Evolutionary conservation across 2,797 vertebrate species (phyloP).

Genomic region (Tolypeutes matacus): DNA sequence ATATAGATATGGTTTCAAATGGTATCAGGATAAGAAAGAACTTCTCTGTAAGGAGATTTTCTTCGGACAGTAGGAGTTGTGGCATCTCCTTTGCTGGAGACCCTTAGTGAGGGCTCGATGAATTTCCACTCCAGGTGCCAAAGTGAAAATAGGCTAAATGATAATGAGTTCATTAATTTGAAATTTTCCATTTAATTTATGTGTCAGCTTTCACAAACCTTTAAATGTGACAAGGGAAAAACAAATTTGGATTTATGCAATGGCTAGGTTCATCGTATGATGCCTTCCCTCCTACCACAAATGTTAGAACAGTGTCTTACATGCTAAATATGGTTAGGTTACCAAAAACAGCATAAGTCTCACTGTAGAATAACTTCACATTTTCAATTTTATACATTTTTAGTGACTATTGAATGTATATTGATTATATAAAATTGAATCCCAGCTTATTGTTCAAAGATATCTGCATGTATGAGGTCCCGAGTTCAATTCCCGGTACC

Average conservation of each 20-base stretch:
- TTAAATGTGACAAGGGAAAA: conserved; percentile 4
- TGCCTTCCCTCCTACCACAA: background rate
- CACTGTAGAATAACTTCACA: background rate
- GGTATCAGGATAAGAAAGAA: background rate
- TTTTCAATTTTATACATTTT: background rate
- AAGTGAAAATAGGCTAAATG: background rate
- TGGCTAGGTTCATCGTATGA: background rate
- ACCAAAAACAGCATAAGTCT: background rate
- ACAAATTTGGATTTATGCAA: background rate
- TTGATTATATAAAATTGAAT: background rate
- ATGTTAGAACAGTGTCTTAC: background rate
- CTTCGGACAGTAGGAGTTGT: background rate
- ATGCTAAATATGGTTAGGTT: background rate
- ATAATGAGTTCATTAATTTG: background rate
- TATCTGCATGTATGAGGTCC: background rate
- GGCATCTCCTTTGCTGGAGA: background rate
- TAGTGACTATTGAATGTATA: background rate
- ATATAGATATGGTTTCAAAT: background rate
- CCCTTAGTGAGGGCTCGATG: background rate
- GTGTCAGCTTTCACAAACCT: background rate
- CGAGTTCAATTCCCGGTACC: too few relatives aligned
- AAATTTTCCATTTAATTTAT: background rate
- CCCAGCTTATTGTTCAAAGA: background rate
- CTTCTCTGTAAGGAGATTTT: background rate
- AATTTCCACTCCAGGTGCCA: background rate